Evolutionary conservation across 2,797 vertebrate genomes (phyloP), one percentile per base, ranked within the genome.

Genomic region (Scyliorhinus canicula): DNA sequence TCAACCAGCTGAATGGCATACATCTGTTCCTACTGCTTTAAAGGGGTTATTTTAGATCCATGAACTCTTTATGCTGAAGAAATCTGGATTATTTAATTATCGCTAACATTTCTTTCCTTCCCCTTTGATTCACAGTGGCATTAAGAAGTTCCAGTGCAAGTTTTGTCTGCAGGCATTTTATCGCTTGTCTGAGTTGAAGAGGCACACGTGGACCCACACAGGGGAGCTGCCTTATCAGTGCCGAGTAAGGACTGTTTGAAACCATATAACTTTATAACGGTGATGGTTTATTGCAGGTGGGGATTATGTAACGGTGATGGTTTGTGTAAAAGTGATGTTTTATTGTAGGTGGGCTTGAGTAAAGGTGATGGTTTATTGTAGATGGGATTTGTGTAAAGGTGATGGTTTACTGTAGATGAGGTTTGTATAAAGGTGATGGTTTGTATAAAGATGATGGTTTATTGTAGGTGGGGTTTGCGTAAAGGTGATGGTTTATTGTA

Each of bases 131-230:
- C 71, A 14, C 86, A 96, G 96, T 77, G 95, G 96, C 50, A 84
- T 96, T 50, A 96, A 96, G 95, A 96, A 95, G 95, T 96, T 96
- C 94, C 95, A 95, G 71, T 96, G 95, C 93, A 95, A 95, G 44
- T 96, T 96, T 71, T 95, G 96, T 67, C 94, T 95, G 65, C 96
- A 96, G 93, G 95, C 95, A 28, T 96, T 95, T 85, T 95, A 95
- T 69, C 95, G 95, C 16, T 95, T 96, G 44, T 96, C 95, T 9
- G 96, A 96, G 67, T 85, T 95, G 84, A 96, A 96, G 93, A 88
- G 96, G 14, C 96, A 96, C 86, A 96, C 95, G 0, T 96, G 96
- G 96, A 95, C 96, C n/a, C 96, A 95, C 77, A 96, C 96, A 24
- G 96, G 96, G 44, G 95, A 96, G 60, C 95, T 96, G 90, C 95